Conservation (phyloP, 2,888 invertebrate genomes). For the Andrena bucephala region DNA sequence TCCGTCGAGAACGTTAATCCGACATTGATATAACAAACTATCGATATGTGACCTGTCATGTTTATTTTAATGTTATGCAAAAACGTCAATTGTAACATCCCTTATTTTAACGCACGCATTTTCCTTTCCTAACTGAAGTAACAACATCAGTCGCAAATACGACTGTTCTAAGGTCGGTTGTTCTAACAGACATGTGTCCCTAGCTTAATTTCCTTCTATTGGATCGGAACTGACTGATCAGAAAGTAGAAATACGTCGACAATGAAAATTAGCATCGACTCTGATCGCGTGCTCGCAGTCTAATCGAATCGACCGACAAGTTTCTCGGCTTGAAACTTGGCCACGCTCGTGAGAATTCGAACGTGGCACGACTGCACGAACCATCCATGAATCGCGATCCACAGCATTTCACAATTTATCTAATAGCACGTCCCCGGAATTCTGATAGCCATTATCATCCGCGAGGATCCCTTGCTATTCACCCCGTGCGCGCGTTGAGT, state of each 20-base stretch:
- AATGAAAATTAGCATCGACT: slow-evolving; percentile 35
- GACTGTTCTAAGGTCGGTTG: no score
- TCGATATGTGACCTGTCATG: no score
- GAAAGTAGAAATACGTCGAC: slow-evolving; percentile 5
- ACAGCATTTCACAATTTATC: slow-evolving; percentile 77
- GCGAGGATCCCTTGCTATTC: slow-evolving; percentile 53
- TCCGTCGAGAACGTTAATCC: no score
- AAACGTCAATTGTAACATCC: no score
- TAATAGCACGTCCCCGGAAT: slow-evolving; percentile 78
- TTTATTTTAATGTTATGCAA: no score
- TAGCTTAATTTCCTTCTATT: neutral
- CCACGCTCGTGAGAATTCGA: slow-evolving; percentile 71
- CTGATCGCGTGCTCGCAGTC: slow-evolving; percentile 62
- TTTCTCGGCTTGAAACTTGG: slow-evolving; percentile 57
- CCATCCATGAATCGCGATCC: slow-evolving; percentile 61
- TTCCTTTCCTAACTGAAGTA: no score
- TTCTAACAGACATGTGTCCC: no score
- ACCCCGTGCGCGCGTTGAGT: slow-evolving; percentile 43
- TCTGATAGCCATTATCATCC: slow-evolving; percentile 75
- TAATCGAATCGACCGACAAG: slow-evolving; percentile 68
- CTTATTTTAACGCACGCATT: no score
- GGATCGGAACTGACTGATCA: neutral
- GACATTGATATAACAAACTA: no score
- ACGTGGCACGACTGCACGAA: slow-evolving; percentile 73
- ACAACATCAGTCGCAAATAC: no score